Evolutionary conservation across 2,888 invertebrate genomes (phyloP), one percentile per base, ranked within the genome.

Genomic region (Bhutanitis thaidina): DNA sequence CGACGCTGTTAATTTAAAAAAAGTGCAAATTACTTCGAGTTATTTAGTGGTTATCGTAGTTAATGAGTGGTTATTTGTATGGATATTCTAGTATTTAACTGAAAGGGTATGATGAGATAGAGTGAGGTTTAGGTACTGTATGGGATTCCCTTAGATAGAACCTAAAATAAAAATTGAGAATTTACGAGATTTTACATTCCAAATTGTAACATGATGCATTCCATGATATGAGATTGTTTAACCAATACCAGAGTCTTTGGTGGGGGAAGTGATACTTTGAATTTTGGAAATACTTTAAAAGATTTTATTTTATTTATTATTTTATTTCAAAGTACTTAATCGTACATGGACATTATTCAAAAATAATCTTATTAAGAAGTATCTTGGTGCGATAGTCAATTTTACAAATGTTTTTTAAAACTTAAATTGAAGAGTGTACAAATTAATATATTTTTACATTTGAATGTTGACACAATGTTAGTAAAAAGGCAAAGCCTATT

Each of bases 361-460:
- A 71, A 72, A 73, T 68, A 60, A 70, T 79, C 67, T 67, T 72
- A 79, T 77, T 77, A 83, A 16, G 46, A 78, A 80, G 76, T 84
- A 86, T 87, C 83, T 85, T 87, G 89, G 89, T 88, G 87, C 89
- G 86, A 83, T 87, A 86, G 85, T 77, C 75, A 88, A 87, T 84
- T 88, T 72, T 88, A 87, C 86, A 87, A 88, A 84, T 82, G 80
- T 86, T 85, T 83, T n/a, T 74, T 77, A 74, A 77, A 77, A 71
- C 67, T 69, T 74, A 77, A 77, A 71, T 74, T 71, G 74, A 75
- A 84, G 74, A 86, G 72, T 89, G 88, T 89, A 89, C 88, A 88
- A 88, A 88, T 85, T 87, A 86, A 86, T 86, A 87, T 88, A 87
- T 88, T 88, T 88, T 87, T 88, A 87, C 85, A 88, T 85, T 83